Evolutionary conservation across 2,797 vertebrate species (phyloP).

Genomic region (Bradypus variegatus): DNA sequence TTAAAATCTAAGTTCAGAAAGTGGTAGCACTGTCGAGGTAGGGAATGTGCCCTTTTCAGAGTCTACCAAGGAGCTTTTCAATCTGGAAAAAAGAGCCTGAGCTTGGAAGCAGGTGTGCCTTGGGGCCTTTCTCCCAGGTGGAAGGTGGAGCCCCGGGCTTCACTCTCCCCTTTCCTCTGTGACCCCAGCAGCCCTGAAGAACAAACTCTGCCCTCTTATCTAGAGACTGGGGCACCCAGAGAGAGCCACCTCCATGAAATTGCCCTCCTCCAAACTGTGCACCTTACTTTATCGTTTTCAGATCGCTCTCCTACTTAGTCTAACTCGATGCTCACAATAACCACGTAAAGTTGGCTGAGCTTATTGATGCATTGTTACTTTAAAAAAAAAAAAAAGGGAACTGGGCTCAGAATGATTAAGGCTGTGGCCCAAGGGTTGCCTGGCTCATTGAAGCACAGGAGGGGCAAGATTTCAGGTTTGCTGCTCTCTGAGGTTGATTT

Average conservation of each 20-base stretch:
- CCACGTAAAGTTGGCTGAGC: background rate
- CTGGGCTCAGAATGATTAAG: background rate
- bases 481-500: background rate
- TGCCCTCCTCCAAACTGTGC: background rate
- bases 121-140: background rate
- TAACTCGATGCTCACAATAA: background rate
- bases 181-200: background rate
- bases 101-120: background rate
- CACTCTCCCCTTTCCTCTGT: background rate
- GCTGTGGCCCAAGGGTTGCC: background rate
- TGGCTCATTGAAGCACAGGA: background rate
- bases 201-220: background rate
- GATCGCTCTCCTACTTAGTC: background rate
- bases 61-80: background rate
- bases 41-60: constrained; percentile 45
- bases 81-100: background rate
- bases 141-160: background rate
- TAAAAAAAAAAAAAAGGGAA: background rate
- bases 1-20: background rate
- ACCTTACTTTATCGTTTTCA: background rate
- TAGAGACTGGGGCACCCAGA: background rate
- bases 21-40: background rate
- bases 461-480: background rate
- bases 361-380: background rate
- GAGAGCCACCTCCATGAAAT: background rate